Evolutionary conservation across 1,140 invertebrate genomes (phyloP).

Genomic region (Carposina sasakii): DNA sequence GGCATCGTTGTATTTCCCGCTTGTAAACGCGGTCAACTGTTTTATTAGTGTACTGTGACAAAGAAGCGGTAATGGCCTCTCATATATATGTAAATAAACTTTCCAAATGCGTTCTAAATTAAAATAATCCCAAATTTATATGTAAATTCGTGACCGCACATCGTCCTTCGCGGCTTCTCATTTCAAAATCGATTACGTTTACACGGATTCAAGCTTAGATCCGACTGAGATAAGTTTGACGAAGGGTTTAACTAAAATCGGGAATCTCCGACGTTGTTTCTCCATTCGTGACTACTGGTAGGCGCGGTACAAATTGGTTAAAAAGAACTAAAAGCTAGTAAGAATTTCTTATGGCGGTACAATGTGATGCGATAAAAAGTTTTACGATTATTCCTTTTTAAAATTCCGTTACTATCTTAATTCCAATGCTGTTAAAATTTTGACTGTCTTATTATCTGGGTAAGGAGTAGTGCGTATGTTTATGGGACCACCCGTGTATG

Average conservation of each 20-base stretch:
- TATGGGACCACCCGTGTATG: constrained; percentile 53
- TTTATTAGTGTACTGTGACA: constrained; percentile 49
- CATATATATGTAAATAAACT: constrained; percentile 69
- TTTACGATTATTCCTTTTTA: constrained; percentile 30
- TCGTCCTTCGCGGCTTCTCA: constrained; percentile 65
- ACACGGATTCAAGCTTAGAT: constrained; percentile 62
- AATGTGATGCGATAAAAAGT: too few relatives aligned
- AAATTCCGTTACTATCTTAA: constrained; percentile 48
- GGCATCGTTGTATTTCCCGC: constrained; percentile 20
- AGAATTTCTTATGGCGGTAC: too few relatives aligned
- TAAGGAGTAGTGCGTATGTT: constrained; percentile 35
- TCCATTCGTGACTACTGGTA: not conserved
- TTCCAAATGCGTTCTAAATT: constrained; percentile 66
- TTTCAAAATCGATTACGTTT: constrained; percentile 67
- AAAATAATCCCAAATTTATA: constrained; percentile 71
- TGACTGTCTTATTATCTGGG: constrained; percentile 39
- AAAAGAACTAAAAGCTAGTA: too few relatives aligned
- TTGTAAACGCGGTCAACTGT: constrained; percentile 48
- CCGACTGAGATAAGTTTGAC: constrained; percentile 62
- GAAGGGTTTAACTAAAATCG: constrained; percentile 58
- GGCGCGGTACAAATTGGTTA: not conserved
- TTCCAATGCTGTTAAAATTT: constrained; percentile 45
- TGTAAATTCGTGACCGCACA: constrained; percentile 66
- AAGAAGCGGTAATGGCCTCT: constrained; percentile 57
- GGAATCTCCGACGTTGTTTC: too few relatives aligned